These are phyloP conservation scores for Physocephala rufipes DNA, from an alignment of 2,888 invertebrate species.

Conservation along the genomic window DNA sequence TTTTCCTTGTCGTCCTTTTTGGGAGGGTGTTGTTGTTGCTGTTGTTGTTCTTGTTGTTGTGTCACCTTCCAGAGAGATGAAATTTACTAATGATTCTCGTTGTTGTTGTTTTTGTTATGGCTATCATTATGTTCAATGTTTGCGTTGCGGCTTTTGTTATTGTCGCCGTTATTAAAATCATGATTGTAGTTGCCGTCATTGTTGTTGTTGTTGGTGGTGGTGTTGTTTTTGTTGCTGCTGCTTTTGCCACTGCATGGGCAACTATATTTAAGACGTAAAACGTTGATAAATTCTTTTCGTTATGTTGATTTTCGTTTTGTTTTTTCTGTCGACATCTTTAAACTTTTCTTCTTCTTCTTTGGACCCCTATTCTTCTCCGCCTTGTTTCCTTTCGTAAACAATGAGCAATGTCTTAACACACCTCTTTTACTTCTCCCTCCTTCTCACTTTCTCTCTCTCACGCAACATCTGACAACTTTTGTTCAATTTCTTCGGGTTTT, in stretches of 20 bases:
- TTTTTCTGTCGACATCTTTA: neutral
- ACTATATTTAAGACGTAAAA: constrained; percentile 53
- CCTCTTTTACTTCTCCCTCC: too few relatives aligned
- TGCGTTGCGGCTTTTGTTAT: neutral
- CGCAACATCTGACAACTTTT: too few relatives aligned
- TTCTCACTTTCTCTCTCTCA: too few relatives aligned
- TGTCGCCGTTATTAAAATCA: constrained; percentile 18
- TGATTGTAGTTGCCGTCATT: constrained; percentile 23
- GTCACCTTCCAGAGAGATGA: too few relatives aligned
- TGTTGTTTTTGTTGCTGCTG: constrained; percentile 27
- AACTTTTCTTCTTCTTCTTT: neutral
- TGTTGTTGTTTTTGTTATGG: neutral
- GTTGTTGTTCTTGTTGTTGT: constrained; percentile 4
- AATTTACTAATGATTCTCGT: too few relatives aligned
- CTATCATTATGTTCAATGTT: neutral
- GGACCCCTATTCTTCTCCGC: neutral
- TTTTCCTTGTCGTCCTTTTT: too few relatives aligned
- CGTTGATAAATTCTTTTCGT: constrained; percentile 53
- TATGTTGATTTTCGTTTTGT: constrained; percentile 10
- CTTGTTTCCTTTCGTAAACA: neutral
- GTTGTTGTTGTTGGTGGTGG: constrained; percentile 40
- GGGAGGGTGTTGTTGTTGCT: neutral
- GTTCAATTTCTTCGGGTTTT: neutral
- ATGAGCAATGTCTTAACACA: too few relatives aligned
- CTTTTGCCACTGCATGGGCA: constrained; percentile 47